Conservation (phyloP, 1,140 invertebrate genomes). For the Cepaea nemoralis region DNA sequence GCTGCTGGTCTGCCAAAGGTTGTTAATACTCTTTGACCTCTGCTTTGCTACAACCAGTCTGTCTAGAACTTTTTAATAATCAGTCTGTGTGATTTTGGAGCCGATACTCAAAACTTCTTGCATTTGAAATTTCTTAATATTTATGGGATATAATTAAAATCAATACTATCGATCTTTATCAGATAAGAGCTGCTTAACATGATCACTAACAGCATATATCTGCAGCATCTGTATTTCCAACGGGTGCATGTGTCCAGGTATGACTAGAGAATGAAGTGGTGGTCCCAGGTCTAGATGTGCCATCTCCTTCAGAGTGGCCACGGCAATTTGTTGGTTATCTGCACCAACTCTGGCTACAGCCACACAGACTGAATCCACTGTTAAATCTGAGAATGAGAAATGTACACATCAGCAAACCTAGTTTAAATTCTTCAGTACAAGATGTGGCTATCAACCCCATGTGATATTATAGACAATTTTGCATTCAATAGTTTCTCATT, state of each 20-base stretch:
- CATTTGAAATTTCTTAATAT: not conserved
- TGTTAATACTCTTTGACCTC: too few relatives aligned
- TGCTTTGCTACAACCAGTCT: too few relatives aligned
- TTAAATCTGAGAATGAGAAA: slow-evolving; percentile 57
- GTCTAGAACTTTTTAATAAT: too few relatives aligned
- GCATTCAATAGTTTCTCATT: too few relatives aligned
- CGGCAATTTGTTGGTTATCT: slow-evolving; percentile 84
- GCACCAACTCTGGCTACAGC: slow-evolving; percentile 92
- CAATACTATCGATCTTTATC: not conserved
- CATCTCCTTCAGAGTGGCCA: slow-evolving; percentile 83
- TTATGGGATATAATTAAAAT: not conserved
- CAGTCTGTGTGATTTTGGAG: too few relatives aligned
- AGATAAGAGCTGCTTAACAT: slow-evolving; percentile 27
- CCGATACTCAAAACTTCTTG: not conserved
- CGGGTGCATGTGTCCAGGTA: slow-evolving; percentile 88
- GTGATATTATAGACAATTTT: too few relatives aligned
- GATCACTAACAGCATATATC: slow-evolving; percentile 65
- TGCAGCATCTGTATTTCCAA: slow-evolving; percentile 88
- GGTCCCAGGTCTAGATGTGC: slow-evolving; percentile 82
- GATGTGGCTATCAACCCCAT: too few relatives aligned
- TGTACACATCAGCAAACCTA: too few relatives aligned
- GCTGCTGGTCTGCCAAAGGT: too few relatives aligned
- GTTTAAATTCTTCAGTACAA: too few relatives aligned
- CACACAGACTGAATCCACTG: slow-evolving; percentile 79
- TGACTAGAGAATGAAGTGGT: slow-evolving; percentile 93